These are phyloP conservation scores for Planococcus citri DNA, from an alignment of 1,140 invertebrate species.

Conservation along the genomic window DNA sequence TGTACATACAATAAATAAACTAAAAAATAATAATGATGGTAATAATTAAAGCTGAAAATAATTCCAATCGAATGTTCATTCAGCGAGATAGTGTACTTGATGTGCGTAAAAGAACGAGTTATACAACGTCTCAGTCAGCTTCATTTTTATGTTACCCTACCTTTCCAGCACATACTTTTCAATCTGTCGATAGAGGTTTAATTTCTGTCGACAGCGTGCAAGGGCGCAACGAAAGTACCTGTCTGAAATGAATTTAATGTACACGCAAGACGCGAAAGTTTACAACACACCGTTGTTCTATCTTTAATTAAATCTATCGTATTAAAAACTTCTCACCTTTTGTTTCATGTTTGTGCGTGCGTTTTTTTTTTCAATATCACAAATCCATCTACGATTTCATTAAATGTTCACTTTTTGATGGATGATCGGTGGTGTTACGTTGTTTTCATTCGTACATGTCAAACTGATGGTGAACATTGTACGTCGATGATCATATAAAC, in stretches of 20 bases:
- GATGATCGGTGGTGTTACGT: not conserved
- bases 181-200: not conserved
- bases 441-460: not conserved
- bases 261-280: not conserved
- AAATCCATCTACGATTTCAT: not conserved
- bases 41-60: too few relatives aligned
- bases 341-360: too few relatives aligned
- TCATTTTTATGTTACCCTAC: not conserved
- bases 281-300: not conserved
- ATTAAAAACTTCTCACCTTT: not conserved
- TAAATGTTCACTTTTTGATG: not conserved
- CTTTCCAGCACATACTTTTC: not conserved
- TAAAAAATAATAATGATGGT: too few relatives aligned
- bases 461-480: too few relatives aligned
- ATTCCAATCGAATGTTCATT: not conserved
- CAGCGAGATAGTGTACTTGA: not conserved
- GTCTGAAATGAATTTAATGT: not conserved
- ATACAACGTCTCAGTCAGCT: too few relatives aligned
- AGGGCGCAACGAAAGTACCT: not conserved
- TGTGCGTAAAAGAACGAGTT: too few relatives aligned
- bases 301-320: not conserved
- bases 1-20: too few relatives aligned
- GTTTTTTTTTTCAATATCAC: not conserved
- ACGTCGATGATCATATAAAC: too few relatives aligned
- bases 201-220: not conserved